Conservation (phyloP, 2,797 vertebrate species). For the Gymnocypris eckloni region DNA sequence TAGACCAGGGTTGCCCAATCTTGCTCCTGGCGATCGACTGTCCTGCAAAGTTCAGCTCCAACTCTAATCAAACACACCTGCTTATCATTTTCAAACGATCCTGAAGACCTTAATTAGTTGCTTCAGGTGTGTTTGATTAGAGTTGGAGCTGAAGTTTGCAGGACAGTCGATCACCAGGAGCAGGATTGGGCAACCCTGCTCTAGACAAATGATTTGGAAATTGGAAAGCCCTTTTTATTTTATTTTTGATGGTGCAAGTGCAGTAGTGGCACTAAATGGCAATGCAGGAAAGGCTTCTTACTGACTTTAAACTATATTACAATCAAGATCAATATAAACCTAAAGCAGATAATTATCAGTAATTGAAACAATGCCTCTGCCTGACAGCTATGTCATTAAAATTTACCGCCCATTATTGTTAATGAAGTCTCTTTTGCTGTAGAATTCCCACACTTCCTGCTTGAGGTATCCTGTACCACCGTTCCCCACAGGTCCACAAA, state of each 20-base stretch:
- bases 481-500: slow-evolving; percentile 40
- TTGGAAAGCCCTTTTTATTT: not conserved
- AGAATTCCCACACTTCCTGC: slow-evolving; percentile 53
- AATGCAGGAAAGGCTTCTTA: not conserved
- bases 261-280: not conserved
- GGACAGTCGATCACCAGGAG: no score
- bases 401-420: not conserved
- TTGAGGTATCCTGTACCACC: slow-evolving; percentile 23
- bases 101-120: no score
- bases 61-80: no score
- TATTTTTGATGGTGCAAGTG: not conserved
- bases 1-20: no score
- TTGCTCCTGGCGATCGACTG: no score
- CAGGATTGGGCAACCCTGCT: no score
- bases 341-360: not conserved
- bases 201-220: not conserved
- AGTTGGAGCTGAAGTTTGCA: no score
- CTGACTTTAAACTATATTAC: not conserved
- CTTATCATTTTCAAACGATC: no score
- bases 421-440: slow-evolving; percentile 8
- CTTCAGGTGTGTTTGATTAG: no score
- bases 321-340: not conserved
- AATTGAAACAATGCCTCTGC: not conserved
- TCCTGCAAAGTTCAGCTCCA: no score
- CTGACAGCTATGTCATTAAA: slow-evolving; percentile 7